Evolutionary conservation across 92 coral and sea anemone species (phyloP).

Genomic region (Diadumene lineata): DNA sequence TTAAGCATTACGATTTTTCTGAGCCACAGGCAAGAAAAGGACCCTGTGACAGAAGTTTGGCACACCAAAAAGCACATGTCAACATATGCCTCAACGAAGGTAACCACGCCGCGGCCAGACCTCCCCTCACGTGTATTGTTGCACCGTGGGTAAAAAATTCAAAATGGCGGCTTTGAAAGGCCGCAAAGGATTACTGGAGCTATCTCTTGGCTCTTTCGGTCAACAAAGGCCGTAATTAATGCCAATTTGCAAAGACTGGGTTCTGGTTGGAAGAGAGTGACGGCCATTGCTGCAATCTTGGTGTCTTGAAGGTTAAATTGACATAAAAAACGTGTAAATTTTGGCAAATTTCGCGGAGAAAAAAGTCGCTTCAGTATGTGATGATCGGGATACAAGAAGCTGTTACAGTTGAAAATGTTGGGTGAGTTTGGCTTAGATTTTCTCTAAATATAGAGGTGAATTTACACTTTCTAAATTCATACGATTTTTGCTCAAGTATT

Average conservation of each 20-base stretch:
- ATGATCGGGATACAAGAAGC: constrained; percentile 6
- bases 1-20: constrained; percentile 46
- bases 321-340: not conserved
- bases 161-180: constrained; percentile 6
- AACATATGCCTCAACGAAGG: no score
- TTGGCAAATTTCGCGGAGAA: not conserved
- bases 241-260: constrained; percentile 1
- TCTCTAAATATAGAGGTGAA: not conserved
- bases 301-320: not conserved
- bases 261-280: not conserved
- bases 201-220: not conserved
- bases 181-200: constrained; percentile 5
- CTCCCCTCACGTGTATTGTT: constrained; percentile 14
- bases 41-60: no score
- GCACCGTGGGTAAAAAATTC: constrained; percentile 1
- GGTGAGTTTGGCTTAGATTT: constrained; percentile 11
- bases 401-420: not conserved
- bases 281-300: not conserved
- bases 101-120: constrained; percentile 19
- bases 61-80: no score
- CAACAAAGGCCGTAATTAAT: not conserved
- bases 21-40: no score
- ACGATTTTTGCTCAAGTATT: constrained; percentile 15
- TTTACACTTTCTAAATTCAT: constrained; percentile 33
- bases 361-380: not conserved